Percentiles rank a stretch among this genome's conserved stretches.
Evolutionary conservation across 2,888 invertebrate species (phyloP).

Genomic region (Mesopsocus fuscifrons): DNA sequence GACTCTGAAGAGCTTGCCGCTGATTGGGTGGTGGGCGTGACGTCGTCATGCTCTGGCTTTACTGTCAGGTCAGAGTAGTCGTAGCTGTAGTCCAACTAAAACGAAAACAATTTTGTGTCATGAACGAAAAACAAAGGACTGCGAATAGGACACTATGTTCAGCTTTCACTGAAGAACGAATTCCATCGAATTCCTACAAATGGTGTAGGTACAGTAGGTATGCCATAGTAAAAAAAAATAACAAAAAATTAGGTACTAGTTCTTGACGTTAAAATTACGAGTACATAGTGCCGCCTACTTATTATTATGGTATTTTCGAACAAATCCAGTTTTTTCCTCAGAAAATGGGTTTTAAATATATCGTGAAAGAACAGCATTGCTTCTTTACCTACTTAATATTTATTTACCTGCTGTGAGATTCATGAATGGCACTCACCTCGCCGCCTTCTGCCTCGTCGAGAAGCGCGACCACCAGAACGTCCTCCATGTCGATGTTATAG

Average conservation of each 20-base stretch:
- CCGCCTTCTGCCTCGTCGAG: not conserved
- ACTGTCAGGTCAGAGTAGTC: slow-evolving; percentile 1
- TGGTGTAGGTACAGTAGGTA: no score
- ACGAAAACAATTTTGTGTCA: not conserved
- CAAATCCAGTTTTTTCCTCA: no score
- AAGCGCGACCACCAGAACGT: not conserved
- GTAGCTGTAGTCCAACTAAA: not conserved
- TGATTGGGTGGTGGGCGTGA: not conserved
- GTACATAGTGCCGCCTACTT: no score
- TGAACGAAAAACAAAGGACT: no score
- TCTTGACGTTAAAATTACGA: not conserved
- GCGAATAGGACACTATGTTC: no score
- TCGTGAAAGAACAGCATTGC: no score
- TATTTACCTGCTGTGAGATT: not conserved
- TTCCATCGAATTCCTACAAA: no score
- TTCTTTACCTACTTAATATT: not conserved
- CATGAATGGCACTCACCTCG: slow-evolving; percentile 1
- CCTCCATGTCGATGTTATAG: not conserved
- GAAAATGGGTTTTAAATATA: no score
- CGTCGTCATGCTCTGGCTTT: not conserved
- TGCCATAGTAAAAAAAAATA: not conserved
- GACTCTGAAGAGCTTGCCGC: not conserved
- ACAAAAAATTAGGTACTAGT: not conserved
- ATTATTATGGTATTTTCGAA: no score
- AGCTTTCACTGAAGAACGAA: no score